Conservation (phyloP, 2,113 vertebrate species). For the Dolichotis patagonum region DNA sequence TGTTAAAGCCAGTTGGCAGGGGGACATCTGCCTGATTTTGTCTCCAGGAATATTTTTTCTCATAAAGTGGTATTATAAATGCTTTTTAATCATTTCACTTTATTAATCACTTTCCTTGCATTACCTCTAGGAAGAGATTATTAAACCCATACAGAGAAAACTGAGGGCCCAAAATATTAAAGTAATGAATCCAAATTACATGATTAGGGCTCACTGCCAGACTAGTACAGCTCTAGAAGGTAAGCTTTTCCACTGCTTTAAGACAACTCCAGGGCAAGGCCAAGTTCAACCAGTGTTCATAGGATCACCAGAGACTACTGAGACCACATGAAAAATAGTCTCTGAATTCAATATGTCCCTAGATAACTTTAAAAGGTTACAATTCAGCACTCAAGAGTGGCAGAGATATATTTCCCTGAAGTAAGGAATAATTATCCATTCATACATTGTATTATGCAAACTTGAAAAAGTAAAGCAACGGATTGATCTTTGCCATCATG, state of each 20-base stretch:
- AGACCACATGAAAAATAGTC: constrained; percentile 13
- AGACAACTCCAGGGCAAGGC: not conserved
- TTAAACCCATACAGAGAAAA: constrained; percentile 19
- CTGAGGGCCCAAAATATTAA: not conserved
- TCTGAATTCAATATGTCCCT: constrained; percentile 40
- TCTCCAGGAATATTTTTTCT: not conserved
- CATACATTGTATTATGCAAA: not conserved
- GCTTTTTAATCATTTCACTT: not conserved
- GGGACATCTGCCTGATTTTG: not conserved
- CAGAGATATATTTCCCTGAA: not conserved
- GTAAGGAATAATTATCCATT: not conserved
- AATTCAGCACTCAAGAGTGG: not conserved
- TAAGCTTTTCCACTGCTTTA: not conserved
- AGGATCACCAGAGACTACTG: not conserved
- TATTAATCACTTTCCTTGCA: constrained; percentile 20
- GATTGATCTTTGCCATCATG: not conserved
- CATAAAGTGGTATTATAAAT: not conserved
- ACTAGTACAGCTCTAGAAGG: not conserved
- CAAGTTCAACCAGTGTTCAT: not conserved
- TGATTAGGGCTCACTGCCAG: not conserved
- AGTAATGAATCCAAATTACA: not conserved
- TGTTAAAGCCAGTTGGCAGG: not conserved
- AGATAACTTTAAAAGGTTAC: constrained; percentile 37
- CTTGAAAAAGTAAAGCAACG: not conserved
- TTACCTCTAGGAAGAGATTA: not conserved